phyloP scores from a whole-genome alignment of 1,140 invertebrate genomes.

The Nasonia vitripennis region DNA sequence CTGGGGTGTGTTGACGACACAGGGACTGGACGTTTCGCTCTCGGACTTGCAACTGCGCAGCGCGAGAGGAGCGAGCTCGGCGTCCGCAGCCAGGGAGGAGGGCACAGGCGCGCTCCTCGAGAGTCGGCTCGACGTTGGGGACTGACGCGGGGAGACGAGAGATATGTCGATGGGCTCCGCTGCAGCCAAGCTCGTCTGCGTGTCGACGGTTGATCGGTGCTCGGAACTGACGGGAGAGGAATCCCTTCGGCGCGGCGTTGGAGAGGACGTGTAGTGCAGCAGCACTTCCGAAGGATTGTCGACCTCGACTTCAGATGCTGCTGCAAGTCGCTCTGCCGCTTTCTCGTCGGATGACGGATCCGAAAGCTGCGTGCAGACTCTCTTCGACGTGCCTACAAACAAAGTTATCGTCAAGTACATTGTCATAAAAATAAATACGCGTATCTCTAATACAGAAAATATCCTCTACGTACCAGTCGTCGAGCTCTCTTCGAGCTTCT shows the following conservation, averaged over 20 bases:
- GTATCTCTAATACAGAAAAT: background rate
- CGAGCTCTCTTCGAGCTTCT: constrained; percentile 82
- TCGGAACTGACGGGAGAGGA: constrained; percentile 54
- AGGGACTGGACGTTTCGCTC: constrained; percentile 72
- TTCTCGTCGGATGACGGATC: constrained; percentile 56
- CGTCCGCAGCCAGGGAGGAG: constrained; percentile 75
- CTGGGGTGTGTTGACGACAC: constrained; percentile 74
- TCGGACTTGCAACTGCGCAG: constrained; percentile 70
- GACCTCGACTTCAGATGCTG: constrained; percentile 51
- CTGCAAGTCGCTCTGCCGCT: constrained; percentile 55
- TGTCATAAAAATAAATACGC: background rate
- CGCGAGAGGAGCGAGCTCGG: constrained; percentile 64
- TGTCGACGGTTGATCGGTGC: constrained; percentile 17
- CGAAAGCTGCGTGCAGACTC: constrained; percentile 73
- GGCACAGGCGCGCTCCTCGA: constrained; percentile 80
- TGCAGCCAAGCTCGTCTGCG: constrained; percentile 48
- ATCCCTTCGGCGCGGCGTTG: constrained; percentile 63
- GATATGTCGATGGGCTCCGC: constrained; percentile 69
- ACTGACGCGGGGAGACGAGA: constrained; percentile 58
- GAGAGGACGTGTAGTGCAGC: constrained; percentile 67
- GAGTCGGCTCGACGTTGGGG: constrained; percentile 64
- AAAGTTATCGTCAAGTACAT: background rate
- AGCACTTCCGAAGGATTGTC: constrained; percentile 62
- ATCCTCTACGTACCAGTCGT: constrained; percentile 52
- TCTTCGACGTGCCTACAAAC: constrained; percentile 68